phyloP scores from a whole-genome alignment of 2,113 vertebrate species.

The Tylochromis polylepis region DNA sequence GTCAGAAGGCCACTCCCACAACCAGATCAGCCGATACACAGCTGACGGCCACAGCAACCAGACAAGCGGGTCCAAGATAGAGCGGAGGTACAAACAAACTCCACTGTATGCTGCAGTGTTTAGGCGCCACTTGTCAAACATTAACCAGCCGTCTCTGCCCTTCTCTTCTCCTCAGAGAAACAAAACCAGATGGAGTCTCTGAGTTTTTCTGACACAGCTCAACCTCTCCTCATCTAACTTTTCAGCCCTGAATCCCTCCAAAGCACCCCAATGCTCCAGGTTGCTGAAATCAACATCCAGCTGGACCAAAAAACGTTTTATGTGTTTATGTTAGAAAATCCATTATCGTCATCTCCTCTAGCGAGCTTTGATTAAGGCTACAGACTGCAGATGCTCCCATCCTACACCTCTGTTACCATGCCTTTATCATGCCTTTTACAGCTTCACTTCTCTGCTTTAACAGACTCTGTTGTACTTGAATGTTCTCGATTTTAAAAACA shows the following conservation, averaged over 20 bases:
- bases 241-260: conserved; percentile 29
- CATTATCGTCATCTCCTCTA: neutral
- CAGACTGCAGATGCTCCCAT: neutral
- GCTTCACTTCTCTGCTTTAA: neutral
- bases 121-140: neutral
- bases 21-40: conserved; percentile 62
- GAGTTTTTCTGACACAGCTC: conserved; percentile 64
- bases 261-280: neutral
- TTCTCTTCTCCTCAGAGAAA: conserved; percentile 49
- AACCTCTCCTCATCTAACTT: conserved; percentile 8
- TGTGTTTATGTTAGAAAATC: neutral
- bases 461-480: conserved; percentile 1
- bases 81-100: conserved; percentile 47
- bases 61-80: conserved; percentile 58
- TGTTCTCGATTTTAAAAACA: conserved; percentile 31
- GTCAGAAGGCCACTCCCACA: conserved; percentile 45
- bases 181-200: conserved; percentile 51
- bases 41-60: conserved; percentile 51
- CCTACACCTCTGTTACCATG: neutral
- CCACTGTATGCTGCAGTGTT: neutral
- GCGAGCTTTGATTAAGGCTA: neutral
- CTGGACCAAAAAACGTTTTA: neutral
- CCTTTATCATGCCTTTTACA: neutral
- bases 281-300: neutral
- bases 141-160: neutral